Evolutionary conservation across 2,888 invertebrate genomes (phyloP).

Genomic region (Bembecia ichneumoniformis): DNA sequence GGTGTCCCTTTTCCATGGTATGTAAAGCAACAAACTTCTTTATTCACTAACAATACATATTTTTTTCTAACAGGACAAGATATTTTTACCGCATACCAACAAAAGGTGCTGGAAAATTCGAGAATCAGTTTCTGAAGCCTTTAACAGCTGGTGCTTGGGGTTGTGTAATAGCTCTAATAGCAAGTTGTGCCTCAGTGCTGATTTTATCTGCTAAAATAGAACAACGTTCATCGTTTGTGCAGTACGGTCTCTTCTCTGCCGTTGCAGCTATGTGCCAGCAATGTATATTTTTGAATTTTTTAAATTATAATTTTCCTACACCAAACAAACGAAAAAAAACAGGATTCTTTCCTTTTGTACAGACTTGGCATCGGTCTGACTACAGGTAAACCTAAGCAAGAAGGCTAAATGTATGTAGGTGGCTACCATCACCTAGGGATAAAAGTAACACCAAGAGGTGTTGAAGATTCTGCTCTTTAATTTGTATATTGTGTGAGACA

Average conservation of each 20-base stretch:
- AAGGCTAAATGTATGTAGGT: neutral
- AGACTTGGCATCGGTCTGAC: no score
- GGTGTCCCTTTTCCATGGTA: no score
- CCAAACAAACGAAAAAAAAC: neutral
- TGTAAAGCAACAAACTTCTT: no score
- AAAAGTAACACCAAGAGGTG: no score
- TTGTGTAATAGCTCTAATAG: constrained; percentile 28
- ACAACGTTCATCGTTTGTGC: constrained; percentile 26
- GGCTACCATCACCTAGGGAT: no score
- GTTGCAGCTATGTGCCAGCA: constrained; percentile 54
- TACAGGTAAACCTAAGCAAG: neutral
- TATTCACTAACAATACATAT: no score
- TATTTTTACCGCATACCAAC: constrained; percentile 50
- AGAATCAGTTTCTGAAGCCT: constrained; percentile 62
- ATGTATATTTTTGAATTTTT: constrained; percentile 24
- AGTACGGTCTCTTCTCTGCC: constrained; percentile 50
- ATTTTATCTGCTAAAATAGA: constrained; percentile 40
- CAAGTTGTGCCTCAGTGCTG: constrained; percentile 38
- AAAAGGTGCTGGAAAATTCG: constrained; percentile 42
- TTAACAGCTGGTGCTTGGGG: constrained; percentile 50
- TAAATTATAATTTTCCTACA: constrained; percentile 3
- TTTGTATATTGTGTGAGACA: no score
- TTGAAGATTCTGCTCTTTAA: no score
- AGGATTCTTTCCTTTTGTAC: neutral
- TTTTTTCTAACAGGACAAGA: constrained; percentile 27